phyloP scores from a whole-genome alignment of 2,113 vertebrate genomes.

The Calyptomena viridis region DNA sequence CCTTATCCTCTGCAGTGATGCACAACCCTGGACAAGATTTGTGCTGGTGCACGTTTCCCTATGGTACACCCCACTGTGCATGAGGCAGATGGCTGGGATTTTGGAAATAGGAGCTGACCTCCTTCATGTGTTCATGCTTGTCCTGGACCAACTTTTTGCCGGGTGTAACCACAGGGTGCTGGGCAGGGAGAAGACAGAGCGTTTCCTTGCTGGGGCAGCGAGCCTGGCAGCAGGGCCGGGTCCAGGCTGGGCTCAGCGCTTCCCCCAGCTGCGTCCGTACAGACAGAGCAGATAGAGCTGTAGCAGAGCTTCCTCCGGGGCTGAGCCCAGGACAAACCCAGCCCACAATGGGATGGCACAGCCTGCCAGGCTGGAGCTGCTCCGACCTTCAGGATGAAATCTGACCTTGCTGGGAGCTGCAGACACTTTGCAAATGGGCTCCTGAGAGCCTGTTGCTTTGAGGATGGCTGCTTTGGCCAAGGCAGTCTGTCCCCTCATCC shows the following conservation, averaged over 20 bases:
- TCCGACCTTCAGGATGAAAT: slow-evolving; percentile 30
- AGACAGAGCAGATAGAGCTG: neutral
- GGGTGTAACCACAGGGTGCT: neutral
- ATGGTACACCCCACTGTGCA: fast-evolving
- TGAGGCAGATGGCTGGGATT: neutral
- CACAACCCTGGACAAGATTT: neutral
- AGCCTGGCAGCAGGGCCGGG: neutral
- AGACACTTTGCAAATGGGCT: neutral
- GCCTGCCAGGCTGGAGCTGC: neutral
- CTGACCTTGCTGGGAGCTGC: slow-evolving; percentile 39
- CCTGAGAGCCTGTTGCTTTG: neutral
- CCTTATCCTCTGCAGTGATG: neutral
- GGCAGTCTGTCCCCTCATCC: neutral
- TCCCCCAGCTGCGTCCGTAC: neutral
- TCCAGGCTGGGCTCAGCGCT: neutral
- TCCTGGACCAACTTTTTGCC: neutral
- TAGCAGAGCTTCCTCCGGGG: neutral
- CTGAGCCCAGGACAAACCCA: neutral
- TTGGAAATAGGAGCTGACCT: neutral
- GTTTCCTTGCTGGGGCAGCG: neutral
- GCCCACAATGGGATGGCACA: neutral
- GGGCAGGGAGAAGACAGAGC: neutral
- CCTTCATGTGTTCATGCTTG: fast-evolving
- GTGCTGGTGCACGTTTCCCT: neutral
- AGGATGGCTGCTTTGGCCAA: neutral